A percentile compares a stretch with the other conserved stretches of the same genome.
Evolutionary conservation across 2,113 vertebrate species (phyloP).

Genomic region (Climacteris rufus): DNA sequence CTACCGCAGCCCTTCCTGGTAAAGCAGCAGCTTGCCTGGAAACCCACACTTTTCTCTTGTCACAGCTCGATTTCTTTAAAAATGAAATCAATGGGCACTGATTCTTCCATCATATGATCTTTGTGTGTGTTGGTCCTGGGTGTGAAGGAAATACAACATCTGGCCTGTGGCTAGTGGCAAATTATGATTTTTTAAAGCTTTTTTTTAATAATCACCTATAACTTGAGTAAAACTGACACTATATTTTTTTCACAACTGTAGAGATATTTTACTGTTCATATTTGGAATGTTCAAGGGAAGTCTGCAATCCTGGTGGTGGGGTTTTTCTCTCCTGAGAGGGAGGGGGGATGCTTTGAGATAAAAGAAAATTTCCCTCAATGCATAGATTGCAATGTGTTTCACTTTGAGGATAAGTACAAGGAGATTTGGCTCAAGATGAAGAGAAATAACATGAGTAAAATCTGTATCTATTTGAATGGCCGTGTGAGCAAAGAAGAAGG

Average conservation of each 20-base stretch:
- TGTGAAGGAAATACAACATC: neutral
- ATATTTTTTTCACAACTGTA: neutral
- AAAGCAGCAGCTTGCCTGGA: neutral
- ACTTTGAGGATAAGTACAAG: neutral
- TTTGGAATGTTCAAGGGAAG: neutral
- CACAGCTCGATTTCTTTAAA: neutral
- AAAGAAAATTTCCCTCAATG: neutral
- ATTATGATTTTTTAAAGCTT: neutral
- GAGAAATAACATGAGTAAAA: neutral
- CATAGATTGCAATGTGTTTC: neutral
- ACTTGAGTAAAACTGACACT: neutral
- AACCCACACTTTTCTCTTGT: neutral
- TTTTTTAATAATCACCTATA: neutral
- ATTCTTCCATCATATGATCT: neutral
- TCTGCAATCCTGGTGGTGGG: neutral
- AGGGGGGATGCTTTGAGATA: neutral
- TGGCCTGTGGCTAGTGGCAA: neutral
- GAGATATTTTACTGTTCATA: neutral
- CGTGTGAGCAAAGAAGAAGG: neutral
- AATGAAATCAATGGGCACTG: neutral
- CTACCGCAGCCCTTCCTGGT: neutral
- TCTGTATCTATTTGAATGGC: neutral
- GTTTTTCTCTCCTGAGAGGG: neutral
- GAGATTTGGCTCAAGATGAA: neutral
- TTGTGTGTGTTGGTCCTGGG: neutral